Evolutionary conservation across 2,888 invertebrate species (phyloP), one percentile per base, ranked within the genome.

Genomic region (Polylopha cassiicola): DNA sequence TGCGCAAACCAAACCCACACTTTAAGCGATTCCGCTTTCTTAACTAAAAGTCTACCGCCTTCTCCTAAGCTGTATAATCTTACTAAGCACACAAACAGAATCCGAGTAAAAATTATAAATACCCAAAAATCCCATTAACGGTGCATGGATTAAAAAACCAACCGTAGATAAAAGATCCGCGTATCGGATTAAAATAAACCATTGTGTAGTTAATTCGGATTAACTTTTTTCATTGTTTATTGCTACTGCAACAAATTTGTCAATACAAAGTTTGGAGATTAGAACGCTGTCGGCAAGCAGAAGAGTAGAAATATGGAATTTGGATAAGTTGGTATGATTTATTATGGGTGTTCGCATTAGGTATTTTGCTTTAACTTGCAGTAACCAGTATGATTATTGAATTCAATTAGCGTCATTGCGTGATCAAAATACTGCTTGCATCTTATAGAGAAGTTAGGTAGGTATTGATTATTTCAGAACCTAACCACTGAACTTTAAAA

Each of bases 241-340:
- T 21, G 34, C 41, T 41, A 30, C 41, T 41, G 41, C 18, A 23
- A 27, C 39, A 27, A 34, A 15, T 41, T 26, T 26, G 30, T 15
- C 24, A 36, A 36, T 2, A 39, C 39, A 39, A 41, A 30, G 20
- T n/a, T n/a, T n/a, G n/a, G n/a, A n/a, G n/a, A n/a, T n/a, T n/a
- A n/a, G n/a, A n/a, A n/a, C n/a, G n/a, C n/a, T n/a, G n/a, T n/a
- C n/a, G n/a, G n/a, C n/a, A 23, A 20, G 13, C 10, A 6, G n/a
- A 13, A 28, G 28, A 20, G 20, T 24, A n/a, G 18, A 26, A 16
- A 36, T 41, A 30, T 23, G 26, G 15, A 10, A 14, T 23, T 21
- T 15, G n/a, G n/a, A n/a, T n/a, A n/a, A n/a, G n/a, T n/a, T n/a
- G n/a, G n/a, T n/a, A n/a, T n/a, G n/a, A n/a, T n/a, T n/a, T n/a